A percentile compares a stretch with the other conserved stretches of the same genome.
Evolutionary conservation across 1,140 invertebrate species (phyloP).

Genomic region (Linepithema humile): DNA sequence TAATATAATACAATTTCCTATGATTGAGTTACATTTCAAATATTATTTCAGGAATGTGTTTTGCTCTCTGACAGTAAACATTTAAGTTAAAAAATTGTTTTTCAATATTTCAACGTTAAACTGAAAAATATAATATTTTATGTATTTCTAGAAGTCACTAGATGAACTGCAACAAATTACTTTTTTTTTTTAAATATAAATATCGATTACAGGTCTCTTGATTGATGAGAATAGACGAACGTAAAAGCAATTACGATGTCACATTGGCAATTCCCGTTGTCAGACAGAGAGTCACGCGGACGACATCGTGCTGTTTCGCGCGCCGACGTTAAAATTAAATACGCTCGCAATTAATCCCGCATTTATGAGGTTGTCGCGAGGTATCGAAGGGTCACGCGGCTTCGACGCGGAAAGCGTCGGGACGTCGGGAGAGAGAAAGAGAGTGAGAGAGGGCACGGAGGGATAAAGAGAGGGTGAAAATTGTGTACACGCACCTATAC

Average conservation of each 20-base stretch:
- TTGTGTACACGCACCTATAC: slow-evolving; percentile 50
- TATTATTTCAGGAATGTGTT: not conserved
- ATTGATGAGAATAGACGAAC: not conserved
- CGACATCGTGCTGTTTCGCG: not conserved
- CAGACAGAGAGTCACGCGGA: slow-evolving; percentile 1
- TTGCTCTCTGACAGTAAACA: no score
- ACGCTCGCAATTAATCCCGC: slow-evolving; percentile 63
- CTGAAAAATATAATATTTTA: not conserved
- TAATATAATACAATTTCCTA: not conserved
- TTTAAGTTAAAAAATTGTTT: not conserved
- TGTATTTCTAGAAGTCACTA: no score
- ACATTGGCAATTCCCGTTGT: slow-evolving; percentile 24
- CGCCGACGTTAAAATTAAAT: slow-evolving; percentile 60
- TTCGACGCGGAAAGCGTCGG: not conserved
- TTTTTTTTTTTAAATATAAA: not conserved
- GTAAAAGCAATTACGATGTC: slow-evolving; percentile 32
- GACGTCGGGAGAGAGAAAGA: not conserved
- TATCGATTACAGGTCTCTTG: slow-evolving; percentile 3
- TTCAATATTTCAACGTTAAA: not conserved
- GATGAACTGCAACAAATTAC: no score
- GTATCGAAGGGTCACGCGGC: slow-evolving; percentile 31
- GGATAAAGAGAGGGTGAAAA: slow-evolving; percentile 49
- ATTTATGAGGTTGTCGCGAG: slow-evolving; percentile 59
- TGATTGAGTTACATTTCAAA: not conserved
- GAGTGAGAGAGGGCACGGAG: not conserved